These are phyloP conservation scores for Aurelia aurita complex sp. Pacific DNA, from an alignment of 30 jellyfish, hydroid and myxozoan species.

Conservation along the genomic window DNA sequence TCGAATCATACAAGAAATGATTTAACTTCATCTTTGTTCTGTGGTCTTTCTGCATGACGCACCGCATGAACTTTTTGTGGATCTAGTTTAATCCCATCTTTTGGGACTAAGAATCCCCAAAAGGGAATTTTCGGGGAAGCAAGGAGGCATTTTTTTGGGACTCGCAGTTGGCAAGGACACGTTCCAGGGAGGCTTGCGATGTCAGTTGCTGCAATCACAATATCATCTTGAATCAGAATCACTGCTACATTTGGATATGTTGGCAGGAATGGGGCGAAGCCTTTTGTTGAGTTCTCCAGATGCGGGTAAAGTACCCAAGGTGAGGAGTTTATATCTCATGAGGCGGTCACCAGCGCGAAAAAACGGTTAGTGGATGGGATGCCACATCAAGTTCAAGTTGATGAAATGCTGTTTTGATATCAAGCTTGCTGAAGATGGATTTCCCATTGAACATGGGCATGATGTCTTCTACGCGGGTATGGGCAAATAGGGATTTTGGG, in stretches of 20 bases:
- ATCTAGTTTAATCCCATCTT: too few relatives aligned
- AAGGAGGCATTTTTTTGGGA: not conserved
- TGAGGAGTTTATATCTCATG: slow-evolving; percentile 1
- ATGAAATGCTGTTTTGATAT: too few relatives aligned
- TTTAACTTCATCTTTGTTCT: slow-evolving; percentile 8
- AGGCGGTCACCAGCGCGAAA: slow-evolving; percentile 19
- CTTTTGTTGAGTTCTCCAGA: slow-evolving; percentile 62
- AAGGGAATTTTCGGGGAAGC: not conserved
- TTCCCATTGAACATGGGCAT: slow-evolving; percentile 19
- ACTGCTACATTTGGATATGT: slow-evolving; percentile 35
- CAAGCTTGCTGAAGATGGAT: slow-evolving; percentile 11
- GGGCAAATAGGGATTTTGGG: slow-evolving; percentile 13
- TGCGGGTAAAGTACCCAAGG: slow-evolving; percentile 70
- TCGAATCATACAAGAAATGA: slow-evolving; percentile 22
- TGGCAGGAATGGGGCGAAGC: slow-evolving; percentile 54
- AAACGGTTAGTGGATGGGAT: not conserved
- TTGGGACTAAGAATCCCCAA: too few relatives aligned
- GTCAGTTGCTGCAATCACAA: slow-evolving; percentile 16
- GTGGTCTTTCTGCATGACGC: slow-evolving; percentile 7
- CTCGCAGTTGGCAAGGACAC: not conserved
- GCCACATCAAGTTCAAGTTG: too few relatives aligned
- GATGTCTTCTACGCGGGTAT: not conserved
- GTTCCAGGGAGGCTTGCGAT: not conserved
- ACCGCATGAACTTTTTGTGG: not conserved
- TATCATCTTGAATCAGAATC: slow-evolving; percentile 13